These are phyloP conservation scores for Bos indicus DNA, from an alignment of 2,113 vertebrate species.

Conservation along the genomic window DNA sequence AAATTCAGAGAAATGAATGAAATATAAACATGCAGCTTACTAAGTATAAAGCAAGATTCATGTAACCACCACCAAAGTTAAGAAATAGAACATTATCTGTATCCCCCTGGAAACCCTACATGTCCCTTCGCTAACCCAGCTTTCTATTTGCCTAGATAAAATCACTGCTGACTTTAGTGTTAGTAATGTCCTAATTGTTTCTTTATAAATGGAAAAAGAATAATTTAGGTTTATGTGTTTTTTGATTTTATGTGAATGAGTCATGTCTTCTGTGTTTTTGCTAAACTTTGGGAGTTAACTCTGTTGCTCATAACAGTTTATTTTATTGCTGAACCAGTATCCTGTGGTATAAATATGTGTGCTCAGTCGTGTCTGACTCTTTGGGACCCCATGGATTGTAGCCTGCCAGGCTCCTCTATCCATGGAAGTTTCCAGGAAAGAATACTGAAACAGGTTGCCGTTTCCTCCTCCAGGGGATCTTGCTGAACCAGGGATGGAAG, in stretches of 20 bases:
- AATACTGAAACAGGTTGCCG: background rate
- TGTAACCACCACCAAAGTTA: background rate
- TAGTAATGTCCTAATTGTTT: background rate
- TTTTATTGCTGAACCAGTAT: background rate
- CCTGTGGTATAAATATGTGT: background rate
- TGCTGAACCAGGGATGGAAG: background rate
- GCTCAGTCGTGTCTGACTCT: background rate
- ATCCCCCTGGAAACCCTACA: background rate
- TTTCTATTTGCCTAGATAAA: background rate
- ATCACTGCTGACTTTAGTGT: background rate
- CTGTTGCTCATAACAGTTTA: background rate
- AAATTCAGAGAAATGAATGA: background rate
- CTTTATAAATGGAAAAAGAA: background rate
- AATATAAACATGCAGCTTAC: background rate
- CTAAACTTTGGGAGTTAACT: background rate
- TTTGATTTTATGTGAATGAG: background rate
- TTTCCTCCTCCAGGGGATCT: background rate
- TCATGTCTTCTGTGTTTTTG: background rate
- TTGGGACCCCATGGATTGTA: background rate
- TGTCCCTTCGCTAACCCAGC: background rate
- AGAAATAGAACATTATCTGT: background rate
- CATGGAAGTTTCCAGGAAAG: background rate
- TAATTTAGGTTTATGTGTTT: background rate
- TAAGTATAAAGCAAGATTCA: background rate
- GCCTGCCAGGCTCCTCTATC: background rate